phyloP scores from a whole-genome alignment of 2,888 invertebrate genomes.

The Cryptus viduatorius region DNA sequence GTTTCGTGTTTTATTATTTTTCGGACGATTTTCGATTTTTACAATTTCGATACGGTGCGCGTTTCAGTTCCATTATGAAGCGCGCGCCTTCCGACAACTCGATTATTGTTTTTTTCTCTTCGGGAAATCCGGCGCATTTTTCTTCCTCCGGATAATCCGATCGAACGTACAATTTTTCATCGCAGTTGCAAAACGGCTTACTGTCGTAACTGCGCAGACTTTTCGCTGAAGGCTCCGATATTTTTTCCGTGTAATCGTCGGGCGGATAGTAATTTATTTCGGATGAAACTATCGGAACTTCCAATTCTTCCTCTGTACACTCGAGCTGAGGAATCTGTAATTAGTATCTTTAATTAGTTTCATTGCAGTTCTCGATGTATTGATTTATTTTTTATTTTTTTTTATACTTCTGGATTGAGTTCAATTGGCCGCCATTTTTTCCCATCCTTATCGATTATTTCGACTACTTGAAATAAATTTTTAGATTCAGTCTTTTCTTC shows the following conservation, averaged over 20 bases:
- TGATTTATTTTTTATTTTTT: not conserved
- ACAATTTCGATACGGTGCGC: not conserved
- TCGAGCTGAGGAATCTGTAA: conserved; percentile 55
- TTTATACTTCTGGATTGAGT: conserved; percentile 62
- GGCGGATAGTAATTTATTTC: conserved; percentile 57
- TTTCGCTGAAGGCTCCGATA: conserved; percentile 39
- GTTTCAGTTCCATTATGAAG: conserved; percentile 59
- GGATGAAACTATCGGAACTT: conserved; percentile 52
- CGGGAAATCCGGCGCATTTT: not conserved
- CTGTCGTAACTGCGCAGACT: conserved; percentile 63
- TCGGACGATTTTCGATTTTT: not conserved
- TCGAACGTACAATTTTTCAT: conserved; percentile 64
- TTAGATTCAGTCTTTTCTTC: conserved; percentile 77
- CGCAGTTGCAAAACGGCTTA: conserved; percentile 67
- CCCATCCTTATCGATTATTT: conserved; percentile 68
- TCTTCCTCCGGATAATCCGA: conserved; percentile 58
- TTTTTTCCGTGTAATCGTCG: conserved; percentile 60
- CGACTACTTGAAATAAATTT: conserved; percentile 53
- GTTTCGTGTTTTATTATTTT: not conserved
- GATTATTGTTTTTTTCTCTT: conserved; percentile 61
- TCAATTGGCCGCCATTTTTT: conserved; percentile 70
- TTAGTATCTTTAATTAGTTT: not conserved
- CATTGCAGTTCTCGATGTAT: not conserved
- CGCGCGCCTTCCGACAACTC: conserved; percentile 68
- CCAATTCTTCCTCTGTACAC: conserved; percentile 53